phyloP scores from a whole-genome alignment of 2,113 vertebrate species.

The Eptatretus burgeri region DNA sequence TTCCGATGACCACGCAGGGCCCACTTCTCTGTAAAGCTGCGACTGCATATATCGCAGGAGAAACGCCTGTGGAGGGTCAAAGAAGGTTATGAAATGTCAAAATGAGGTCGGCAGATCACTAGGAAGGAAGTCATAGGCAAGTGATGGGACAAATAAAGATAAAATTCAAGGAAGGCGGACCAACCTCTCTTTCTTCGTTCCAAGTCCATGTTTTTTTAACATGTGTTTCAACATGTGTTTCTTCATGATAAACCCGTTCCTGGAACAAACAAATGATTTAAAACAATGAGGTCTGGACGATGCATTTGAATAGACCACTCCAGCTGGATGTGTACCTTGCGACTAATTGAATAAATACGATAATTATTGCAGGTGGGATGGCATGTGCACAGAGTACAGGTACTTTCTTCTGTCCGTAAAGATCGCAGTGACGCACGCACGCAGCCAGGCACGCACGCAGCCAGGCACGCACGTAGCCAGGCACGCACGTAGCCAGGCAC shows the following conservation, averaged over 20 bases:
- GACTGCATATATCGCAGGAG: conserved; percentile 60
- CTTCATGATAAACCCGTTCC: conserved; percentile 98
- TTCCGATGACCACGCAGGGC: conserved; percentile 96
- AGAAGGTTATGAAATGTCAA: too few species aligned
- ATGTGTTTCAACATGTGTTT: conserved; percentile 88
- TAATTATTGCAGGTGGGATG: too few species aligned
- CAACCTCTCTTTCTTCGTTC: conserved; percentile 80
- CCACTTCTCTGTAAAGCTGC: conserved; percentile 93
- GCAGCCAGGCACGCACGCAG: neutral
- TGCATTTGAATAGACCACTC: too few species aligned
- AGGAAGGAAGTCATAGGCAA: conserved; percentile 8
- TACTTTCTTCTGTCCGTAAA: too few species aligned
- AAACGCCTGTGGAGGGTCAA: conserved; percentile 40
- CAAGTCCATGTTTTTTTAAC: conserved; percentile 74
- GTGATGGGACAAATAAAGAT: conserved; percentile 12
- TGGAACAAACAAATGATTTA: conserved; percentile 17
- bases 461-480: neutral
- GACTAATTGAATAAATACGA: too few species aligned
- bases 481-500: neutral
- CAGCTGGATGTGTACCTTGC: too few species aligned
- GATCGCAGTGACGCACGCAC: neutral
- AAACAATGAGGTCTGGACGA: too few species aligned
- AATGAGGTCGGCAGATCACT: conserved; percentile 6
- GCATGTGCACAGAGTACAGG: too few species aligned
- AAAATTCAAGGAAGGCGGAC: conserved; percentile 9